A percentile compares a stretch with the other conserved stretches of the same genome.
Conservation (phyloP, 2,888 invertebrate genomes). For the Zhengitettix transpicula region DNA sequence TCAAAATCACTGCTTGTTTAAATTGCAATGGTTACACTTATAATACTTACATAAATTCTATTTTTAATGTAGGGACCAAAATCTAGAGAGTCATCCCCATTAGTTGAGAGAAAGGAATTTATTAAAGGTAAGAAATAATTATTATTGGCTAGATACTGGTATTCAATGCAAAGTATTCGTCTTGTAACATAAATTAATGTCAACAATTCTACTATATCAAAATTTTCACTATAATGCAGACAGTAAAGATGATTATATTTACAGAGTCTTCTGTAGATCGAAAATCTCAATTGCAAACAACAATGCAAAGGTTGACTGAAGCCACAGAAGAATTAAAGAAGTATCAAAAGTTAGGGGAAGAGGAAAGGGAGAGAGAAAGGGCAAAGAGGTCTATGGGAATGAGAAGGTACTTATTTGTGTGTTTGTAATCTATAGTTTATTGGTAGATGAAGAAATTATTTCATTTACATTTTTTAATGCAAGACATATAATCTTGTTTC, state of each 20-base stretch:
- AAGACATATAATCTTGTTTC: too few species aligned
- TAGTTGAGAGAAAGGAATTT: conserved; percentile 17
- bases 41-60: conserved; percentile 1
- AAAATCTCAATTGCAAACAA: conserved; percentile 19
- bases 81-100: conserved; percentile 55
- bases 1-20: conserved; percentile 2
- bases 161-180: not conserved
- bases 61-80: conserved; percentile 37
- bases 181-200: too few species aligned
- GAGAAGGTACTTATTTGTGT: conserved; percentile 19
- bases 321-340: conserved; percentile 51
- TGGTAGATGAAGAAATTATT: too few species aligned
- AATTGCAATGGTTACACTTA: not conserved
- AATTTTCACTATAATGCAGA: not conserved
- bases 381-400: conserved; percentile 23
- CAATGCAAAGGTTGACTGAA: conserved; percentile 46
- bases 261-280: conserved; percentile 11
- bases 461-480: too few species aligned
- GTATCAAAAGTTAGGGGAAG: conserved; percentile 32
- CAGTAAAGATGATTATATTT: not conserved
- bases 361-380: conserved; percentile 33
- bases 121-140: conserved; percentile 6
- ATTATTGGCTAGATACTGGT: not conserved
- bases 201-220: too few species aligned
- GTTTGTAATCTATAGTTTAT: too few species aligned